Percentiles rank a stretch among this genome's conserved stretches.
Conservation (phyloP, 2,797 vertebrate genomes). For the Sardinella longiceps region DNA sequence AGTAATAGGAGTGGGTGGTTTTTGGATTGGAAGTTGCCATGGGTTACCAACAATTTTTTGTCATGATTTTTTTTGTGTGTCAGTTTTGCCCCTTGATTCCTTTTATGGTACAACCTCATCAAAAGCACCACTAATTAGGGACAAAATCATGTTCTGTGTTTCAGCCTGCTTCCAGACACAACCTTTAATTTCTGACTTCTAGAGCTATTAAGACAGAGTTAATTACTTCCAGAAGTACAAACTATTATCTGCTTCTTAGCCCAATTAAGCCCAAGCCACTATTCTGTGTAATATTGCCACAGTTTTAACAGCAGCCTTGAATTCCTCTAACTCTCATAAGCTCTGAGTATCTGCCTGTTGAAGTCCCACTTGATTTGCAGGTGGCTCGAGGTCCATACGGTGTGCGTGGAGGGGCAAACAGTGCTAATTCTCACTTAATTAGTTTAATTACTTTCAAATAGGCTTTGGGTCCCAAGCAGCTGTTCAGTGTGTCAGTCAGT, state of each 20-base stretch:
- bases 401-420: slow-evolving; percentile 37
- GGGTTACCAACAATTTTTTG: not conserved
- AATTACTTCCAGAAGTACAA: not conserved
- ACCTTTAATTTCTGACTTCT: not conserved
- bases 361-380: not conserved
- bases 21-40: not conserved
- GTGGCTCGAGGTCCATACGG: slow-evolving; percentile 39
- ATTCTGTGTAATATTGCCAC: not conserved
- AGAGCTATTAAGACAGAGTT: not conserved
- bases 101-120: not conserved
- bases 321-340: not conserved
- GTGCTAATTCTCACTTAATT: slow-evolving; percentile 55
- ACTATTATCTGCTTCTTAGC: not conserved
- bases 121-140: not conserved
- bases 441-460: slow-evolving; percentile 56
- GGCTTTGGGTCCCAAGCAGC: slow-evolving; percentile 58
- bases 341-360: not conserved
- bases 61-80: not conserved
- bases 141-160: not conserved
- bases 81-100: too few species aligned
- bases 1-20: not conserved
- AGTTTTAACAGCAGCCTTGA: not conserved
- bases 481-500: slow-evolving; percentile 46
- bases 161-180: not conserved
- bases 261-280: not conserved